Base-by-base conservation (phyloP, 2,113 vertebrate species). In the Labrus mixtus region DNA sequence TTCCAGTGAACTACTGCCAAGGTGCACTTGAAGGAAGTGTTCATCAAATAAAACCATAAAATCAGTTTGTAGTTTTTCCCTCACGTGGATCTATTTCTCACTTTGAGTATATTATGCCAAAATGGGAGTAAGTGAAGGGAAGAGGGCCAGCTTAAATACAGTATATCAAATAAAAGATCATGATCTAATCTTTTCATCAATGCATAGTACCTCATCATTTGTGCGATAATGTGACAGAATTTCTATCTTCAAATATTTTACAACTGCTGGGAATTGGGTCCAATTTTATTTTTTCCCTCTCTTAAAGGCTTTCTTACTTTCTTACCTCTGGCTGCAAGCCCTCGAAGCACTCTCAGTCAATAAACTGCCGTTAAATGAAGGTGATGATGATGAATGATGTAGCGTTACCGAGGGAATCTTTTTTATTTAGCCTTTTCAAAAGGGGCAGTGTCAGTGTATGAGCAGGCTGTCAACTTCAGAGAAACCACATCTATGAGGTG, bases 331-430 rank as follows among this genome's bases (percentile, higher is more conserved):
- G 69, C 60, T 65, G 12, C 9, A 19, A 36, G 68, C 46, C 66
- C 37, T 73, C 17, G 2, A 64, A 19, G 37, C 55, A 75, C 78
- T 81, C 33, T 53, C 8, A 54, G 61, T 68, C 58, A 50, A 68
- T 25, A 54, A 15, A 22, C 56, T 22, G 2, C 25, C 0, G 3
- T 64, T 57, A 58, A 77, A 79, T 79, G 48, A 76, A 82, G 76
- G 73, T 78, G 68, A 68, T 73, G 78, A 71, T 73, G 68, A 72
- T 83, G 71, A 75, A 83, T 88, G 64, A 84, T 63, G 48, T 68
- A 62, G 60, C 36, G 60, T 72, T 72, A 57, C 64, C n/a, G 0
- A 5, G 68, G 74, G 82, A 56, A 63, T 69, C 20, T 58, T 46
- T 68, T 72, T 75, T 66, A 85, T 83, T 81, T 56, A 57, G 61